These are phyloP conservation scores for Gavialis gangeticus DNA, from an alignment of 2,113 vertebrate genomes.

Conservation along the genomic window DNA sequence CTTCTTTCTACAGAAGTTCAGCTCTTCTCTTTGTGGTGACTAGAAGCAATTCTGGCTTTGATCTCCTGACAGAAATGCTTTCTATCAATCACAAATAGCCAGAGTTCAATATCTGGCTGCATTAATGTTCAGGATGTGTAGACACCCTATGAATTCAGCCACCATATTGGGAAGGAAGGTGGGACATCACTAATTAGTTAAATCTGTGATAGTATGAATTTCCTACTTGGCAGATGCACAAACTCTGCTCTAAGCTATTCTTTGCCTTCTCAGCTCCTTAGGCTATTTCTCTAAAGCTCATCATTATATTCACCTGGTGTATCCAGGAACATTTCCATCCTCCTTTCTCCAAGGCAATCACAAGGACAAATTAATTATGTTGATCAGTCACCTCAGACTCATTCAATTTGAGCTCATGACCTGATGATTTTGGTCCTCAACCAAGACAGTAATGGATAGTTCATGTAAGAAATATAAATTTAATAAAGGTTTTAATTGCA, in stretches of 20 bases:
- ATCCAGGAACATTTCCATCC: neutral
- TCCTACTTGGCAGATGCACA: constrained; percentile 24
- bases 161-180: constrained; percentile 50
- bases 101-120: constrained; percentile 17
- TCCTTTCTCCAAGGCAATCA: neutral
- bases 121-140: constrained; percentile 10
- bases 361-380: neutral
- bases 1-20: neutral
- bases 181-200: constrained; percentile 44
- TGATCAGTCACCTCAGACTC: neutral
- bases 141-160: neutral
- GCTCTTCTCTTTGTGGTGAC: neutral
- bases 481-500: neutral
- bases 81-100: neutral
- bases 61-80: constrained; percentile 3
- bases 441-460: neutral
- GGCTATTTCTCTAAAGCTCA: neutral
- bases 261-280: neutral
- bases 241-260: neutral
- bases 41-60: constrained; percentile 6
- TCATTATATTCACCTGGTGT: neutral
- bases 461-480: constrained; percentile 12
- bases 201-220: neutral
- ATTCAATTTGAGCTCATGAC: neutral
- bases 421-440: neutral